Base-by-base conservation (phyloP, 2,113 vertebrate species). In the Pionites leucogaster region DNA sequence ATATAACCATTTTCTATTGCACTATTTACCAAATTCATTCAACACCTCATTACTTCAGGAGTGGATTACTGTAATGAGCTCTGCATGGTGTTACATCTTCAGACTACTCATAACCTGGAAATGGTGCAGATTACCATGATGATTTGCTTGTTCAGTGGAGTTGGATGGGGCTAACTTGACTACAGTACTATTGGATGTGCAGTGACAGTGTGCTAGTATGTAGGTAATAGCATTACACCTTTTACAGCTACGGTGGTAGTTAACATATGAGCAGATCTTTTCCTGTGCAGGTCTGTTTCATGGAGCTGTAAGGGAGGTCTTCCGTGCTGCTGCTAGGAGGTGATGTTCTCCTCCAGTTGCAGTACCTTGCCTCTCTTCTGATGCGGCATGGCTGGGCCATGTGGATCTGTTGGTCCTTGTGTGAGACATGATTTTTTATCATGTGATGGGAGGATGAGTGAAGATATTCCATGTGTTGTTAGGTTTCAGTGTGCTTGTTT, bases 391-490 rank as follows among this genome's bases (percentile, higher is more conserved):
- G 11, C 33, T 31, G 47, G 52, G 37, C 28, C 59, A 10, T 42
- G 37, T 75, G 50, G 19, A n/a, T 80, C 29, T 83, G 19, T 39
- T 42, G 29, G 20, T 77, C 31, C 37, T 78, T 64, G 22, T 4
- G 4, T 1, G 2, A 71, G 25, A 17, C 0, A 0, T 11, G 31
- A 10, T 28, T 11, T 71, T 85, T 53, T 10, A 8, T 42, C 1
- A 1, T 57, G 17, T 50, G 20, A 4, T 41, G 29, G 31, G 24
- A 67, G 39, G 39, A 24, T 62, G 39, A 37, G 8, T 44, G 77
- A 64, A 79, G 47, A 39, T 59, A 3, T 63, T 82, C 60, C 23
- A 0, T 8, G 33, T 67, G 9, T 35, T 39, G 12, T 47, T 70
- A 29, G 50, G 17, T 53, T 87, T 82, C 37, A 42, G 5, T 0